These are phyloP conservation scores for Amblyteles armatorius DNA, from an alignment of 2,888 invertebrate species.

Conservation along the genomic window DNA sequence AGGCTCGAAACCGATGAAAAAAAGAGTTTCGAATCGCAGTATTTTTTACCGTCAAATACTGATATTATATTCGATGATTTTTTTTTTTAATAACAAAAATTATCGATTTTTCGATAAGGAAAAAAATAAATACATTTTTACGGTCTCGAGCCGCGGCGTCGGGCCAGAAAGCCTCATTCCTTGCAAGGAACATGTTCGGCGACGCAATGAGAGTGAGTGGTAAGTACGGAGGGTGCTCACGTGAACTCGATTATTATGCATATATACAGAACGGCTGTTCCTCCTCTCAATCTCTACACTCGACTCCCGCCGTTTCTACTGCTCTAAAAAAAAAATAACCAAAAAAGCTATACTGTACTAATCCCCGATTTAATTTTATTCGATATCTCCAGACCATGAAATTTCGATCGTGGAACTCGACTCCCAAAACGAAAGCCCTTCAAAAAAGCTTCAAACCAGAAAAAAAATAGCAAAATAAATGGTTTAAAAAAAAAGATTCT, in stretches of 20 bases:
- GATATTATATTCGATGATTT: constrained; percentile 1
- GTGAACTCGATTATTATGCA: constrained; percentile 55
- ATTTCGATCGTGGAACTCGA: constrained; percentile 23
- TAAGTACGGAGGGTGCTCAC: constrained; percentile 83
- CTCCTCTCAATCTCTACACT: constrained; percentile 75
- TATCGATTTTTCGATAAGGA: not conserved
- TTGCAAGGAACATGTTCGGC: constrained; percentile 82
- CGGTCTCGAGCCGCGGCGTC: constrained; percentile 45
- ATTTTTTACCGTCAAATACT: not conserved
- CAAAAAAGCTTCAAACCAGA: not conserved
- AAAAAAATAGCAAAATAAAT: not conserved
- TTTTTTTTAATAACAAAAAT: constrained; percentile 16
- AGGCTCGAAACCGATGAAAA: constrained; percentile 34
- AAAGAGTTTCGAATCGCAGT: not conserved
- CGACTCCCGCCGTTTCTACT: constrained; percentile 77
- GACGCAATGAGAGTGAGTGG: constrained; percentile 83
- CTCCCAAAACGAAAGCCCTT: not conserved
- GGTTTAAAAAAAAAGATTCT: not conserved
- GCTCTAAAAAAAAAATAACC: constrained; percentile 13
- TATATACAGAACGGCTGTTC: constrained; percentile 47
- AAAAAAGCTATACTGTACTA: constrained; percentile 22
- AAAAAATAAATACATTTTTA: not conserved
- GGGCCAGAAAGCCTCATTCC: constrained; percentile 72
- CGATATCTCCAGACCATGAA: not conserved
- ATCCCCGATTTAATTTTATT: constrained; percentile 15